Base-by-base conservation (phyloP, 2,888 invertebrate species). In the Suillia variegata region DNA sequence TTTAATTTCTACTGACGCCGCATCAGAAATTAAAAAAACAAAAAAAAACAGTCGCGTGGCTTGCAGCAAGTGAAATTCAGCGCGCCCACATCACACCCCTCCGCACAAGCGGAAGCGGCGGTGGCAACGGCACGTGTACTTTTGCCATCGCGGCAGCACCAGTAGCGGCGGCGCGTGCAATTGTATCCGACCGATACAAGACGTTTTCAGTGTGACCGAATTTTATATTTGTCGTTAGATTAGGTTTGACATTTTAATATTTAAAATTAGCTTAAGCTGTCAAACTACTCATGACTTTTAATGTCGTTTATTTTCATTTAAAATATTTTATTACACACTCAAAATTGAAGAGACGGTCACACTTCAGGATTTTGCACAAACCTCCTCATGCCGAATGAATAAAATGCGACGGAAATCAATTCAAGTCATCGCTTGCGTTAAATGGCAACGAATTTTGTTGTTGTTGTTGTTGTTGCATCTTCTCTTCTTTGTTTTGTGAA, bases 381-480 rank as follows among this genome's bases (percentile, higher is more conserved):
- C 53, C 34, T 47, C 4, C 13, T 54, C 13, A 18, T 3, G 31
- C n/a, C n/a, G n/a, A n/a, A n/a, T n/a, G n/a, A n/a, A n/a, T n/a
- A n/a, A n/a, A n/a, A n/a, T n/a, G n/a, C 20, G 15, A 26, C 6
- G 26, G 33, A 73, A 77, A 74, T 75, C 75, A 77, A 75, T 77
- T 77, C 70, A 66, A n/a, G 64, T 70, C 67, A 64, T 64, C 62
- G 61, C 61, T 58, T 54, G 56, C 65, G 63, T 69, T 76, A 71
- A 76, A 76, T 71, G 71, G 67, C 71, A 74, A 72, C 70, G 73
- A 72, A 76, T 75, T 67, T 70, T 68, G 70, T 73, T 64, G 70
- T 73, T 21, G 18, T 42, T 13, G 10, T n/a, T 57, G 45, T 62
- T 56, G n/a, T n/a, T n/a, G n/a, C n/a, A n/a, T n/a, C n/a, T 58